Evolutionary conservation across 2,113 vertebrate genomes (phyloP), one percentile per base, ranked within the genome.

Genomic region (Phodopus roborovskii): DNA sequence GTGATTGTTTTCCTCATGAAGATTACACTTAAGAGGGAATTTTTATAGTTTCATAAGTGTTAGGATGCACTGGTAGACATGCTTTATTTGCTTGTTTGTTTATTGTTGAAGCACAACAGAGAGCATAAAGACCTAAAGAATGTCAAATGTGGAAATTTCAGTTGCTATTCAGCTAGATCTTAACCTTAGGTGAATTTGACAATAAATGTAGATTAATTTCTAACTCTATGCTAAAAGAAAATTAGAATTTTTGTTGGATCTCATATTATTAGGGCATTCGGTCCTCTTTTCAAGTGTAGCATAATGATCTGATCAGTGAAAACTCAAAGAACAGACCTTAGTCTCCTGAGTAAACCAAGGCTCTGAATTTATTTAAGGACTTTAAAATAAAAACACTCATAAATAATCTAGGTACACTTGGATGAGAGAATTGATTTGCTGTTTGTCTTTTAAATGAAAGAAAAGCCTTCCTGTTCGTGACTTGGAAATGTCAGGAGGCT

Each of bases 151-250:
- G 71, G 92, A 85, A 90, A 79, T 98, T 96, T 85, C 77, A 96
- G 30, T 74, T 97, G 48, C 94, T 93, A 1, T 58, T 81, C 68
- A 70, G 79, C 64, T 97, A 50, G 7, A 2, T 95, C 91, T 94
- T 97, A 92, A 94, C 88, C 78, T 96, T 94, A 94, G 96, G 96
- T 97, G 74, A 66, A 97, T 97, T 94, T 96, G 96, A 97, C 97
- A 96, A 93, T 89, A 96, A 56, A 84, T 87, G 50, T 5, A 79
- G 15, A 97, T 97, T 74, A 71, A 92, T 97, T 98, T 95, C 75
- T 97, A 97, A 2, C 3, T 74, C 13, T 30, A 96, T 7, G 81
- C 95, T 42, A 93, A 73, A 58, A 95, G 56, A 12, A 9, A 73
- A 68, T 95, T 39, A 77, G 53, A 4, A 39, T 71, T 39, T 71